A percentile compares a stretch with the other conserved stretches of the same genome.
phyloP scores from a whole-genome alignment of 2,113 vertebrate genomes.

The Glaucidium brasilianum region DNA sequence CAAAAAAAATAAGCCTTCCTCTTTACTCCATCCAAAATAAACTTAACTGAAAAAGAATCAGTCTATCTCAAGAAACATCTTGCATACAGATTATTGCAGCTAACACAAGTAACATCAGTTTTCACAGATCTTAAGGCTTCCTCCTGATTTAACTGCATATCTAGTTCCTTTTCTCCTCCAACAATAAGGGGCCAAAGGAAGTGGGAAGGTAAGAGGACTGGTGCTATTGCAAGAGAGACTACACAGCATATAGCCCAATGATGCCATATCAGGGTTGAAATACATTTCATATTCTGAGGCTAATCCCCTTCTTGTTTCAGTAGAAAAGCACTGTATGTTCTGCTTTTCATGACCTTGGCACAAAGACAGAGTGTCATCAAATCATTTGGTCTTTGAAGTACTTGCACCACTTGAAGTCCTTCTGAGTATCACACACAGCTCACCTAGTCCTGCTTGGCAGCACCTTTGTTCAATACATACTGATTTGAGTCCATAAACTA shows the following conservation, averaged over 20 bases:
- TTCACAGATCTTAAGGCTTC: background rate
- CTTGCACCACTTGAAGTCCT: background rate
- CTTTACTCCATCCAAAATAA: conserved; percentile 12
- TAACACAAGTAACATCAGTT: background rate
- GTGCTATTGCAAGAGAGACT: background rate
- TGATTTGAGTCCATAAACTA: background rate
- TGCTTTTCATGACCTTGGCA: background rate
- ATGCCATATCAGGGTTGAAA: background rate
- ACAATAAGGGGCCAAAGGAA: background rate
- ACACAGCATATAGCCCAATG: background rate
- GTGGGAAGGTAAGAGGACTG: background rate
- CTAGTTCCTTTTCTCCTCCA: background rate
- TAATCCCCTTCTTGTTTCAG: background rate
- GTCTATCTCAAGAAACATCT: conserved; percentile 1
- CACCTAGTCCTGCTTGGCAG: background rate
- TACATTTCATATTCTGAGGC: background rate
- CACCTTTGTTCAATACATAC: background rate
- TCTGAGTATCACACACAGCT: background rate
- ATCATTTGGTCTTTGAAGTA: background rate
- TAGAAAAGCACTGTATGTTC: background rate
- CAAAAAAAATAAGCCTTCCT: background rate
- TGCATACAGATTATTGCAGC: background rate
- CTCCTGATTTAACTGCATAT: background rate
- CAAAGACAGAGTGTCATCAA: background rate
- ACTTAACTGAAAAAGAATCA: background rate